phyloP scores from a whole-genome alignment of 1,140 invertebrate species.

The Tribolium madens region DNA sequence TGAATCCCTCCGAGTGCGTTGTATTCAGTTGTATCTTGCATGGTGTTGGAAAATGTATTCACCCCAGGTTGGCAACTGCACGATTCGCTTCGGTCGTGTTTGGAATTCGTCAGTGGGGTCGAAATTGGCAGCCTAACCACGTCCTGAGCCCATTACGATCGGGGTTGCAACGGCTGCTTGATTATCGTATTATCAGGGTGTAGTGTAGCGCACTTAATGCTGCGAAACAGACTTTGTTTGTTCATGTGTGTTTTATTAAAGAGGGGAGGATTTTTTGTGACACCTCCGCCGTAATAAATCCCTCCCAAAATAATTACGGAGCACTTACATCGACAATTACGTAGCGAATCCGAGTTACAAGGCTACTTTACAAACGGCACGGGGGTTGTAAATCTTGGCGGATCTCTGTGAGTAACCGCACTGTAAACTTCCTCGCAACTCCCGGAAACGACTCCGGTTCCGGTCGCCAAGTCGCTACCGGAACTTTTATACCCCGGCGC shows the following conservation, averaged over 20 bases:
- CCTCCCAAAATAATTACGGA: constrained; percentile 8
- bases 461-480: constrained; percentile 53
- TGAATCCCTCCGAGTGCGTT: background rate
- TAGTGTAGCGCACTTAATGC: constrained; percentile 57
- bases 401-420: constrained; percentile 54
- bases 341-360: constrained; percentile 45
- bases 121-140: constrained; percentile 52
- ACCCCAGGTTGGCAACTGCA: constrained; percentile 46
- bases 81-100: constrained; percentile 44
- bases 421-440: constrained; percentile 57
- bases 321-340: constrained; percentile 46
- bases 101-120: constrained; percentile 41
- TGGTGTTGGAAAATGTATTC: constrained; percentile 42
- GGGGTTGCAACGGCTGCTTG: constrained; percentile 55
- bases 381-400: constrained; percentile 50
- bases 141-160: constrained; percentile 52
- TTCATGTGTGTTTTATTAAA: constrained; percentile 47
- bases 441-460: constrained; percentile 57
- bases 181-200: constrained; percentile 59
- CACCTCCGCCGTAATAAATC: background rate
- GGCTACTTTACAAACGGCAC: constrained; percentile 49
- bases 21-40: constrained; percentile 31
- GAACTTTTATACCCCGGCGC: constrained; percentile 54
- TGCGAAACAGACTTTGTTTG: constrained; percentile 55
- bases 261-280: constrained; percentile 26